Evolutionary conservation across 2,797 vertebrate species (phyloP), one percentile per base, ranked within the genome.

Genomic region (Muraenolepis orangiensis): DNA sequence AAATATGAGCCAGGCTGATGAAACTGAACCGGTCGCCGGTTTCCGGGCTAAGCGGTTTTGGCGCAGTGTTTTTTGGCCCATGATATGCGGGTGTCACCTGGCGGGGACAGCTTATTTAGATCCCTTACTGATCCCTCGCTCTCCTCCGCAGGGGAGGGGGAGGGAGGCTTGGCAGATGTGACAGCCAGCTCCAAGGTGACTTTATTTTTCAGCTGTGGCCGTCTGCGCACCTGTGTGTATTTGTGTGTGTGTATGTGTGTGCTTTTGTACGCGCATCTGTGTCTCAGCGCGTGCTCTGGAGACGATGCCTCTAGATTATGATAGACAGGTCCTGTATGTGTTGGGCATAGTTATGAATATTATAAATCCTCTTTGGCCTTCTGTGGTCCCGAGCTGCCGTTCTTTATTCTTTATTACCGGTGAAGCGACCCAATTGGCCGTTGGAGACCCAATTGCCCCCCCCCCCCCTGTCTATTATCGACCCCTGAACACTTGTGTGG

Each of bases 291-390:
- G n/a, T n/a, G n/a, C n/a, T n/a, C n/a, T n/a, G n/a, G n/a, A n/a
- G n/a, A n/a, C n/a, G 1, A 23, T 23, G 5, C 20, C 51, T 57
- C 51, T 23, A 7, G 51, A 57, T n/a, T n/a, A n/a, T 78, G 75
- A 86, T 78, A 83, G 82, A 80, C 80, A 69, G 57, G 18, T n/a
- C n/a, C n/a, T 72, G 76, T 74, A 72, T 68, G 18, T 73, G 61
- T 78, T 32, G 64, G 81, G 76, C 78, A 76, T 78, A 70, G 71
- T 79, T 84, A 74, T 77, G 75, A 70, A 57, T 77, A 74, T 79
- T 70, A 84, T 83, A 66, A 51, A 76, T 76, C 75, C 70, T 83
- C 72, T 71, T 71, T 67, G 72, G 68, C 74, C 38, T 23, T 78
- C 51, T 75, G 28, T 38, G 69, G 80, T 84, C 82, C 51, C 8